Conservation (phyloP, 2,797 vertebrate species). For the Lepus oiostolus region DNA sequence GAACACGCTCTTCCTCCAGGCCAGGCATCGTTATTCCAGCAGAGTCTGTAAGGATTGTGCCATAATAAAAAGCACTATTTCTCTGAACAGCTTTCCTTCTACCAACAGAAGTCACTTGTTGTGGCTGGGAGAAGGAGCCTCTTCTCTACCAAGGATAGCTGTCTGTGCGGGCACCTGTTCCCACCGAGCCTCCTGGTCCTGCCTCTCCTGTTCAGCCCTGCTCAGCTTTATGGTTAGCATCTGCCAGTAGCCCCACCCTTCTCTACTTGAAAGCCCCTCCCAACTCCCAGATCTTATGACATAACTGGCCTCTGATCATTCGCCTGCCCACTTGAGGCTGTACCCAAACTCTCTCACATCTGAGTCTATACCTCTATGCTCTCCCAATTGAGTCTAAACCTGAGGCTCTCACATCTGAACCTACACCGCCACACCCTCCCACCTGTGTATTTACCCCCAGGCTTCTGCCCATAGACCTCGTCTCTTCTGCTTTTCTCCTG, state of each 20-base stretch:
- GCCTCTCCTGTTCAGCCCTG: not conserved
- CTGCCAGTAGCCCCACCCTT: not conserved
- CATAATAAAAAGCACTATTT: not conserved
- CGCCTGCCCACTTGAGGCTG: not conserved
- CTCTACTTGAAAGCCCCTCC: not conserved
- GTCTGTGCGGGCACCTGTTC: too few species aligned
- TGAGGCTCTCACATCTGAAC: too few species aligned
- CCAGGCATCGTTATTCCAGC: not conserved
- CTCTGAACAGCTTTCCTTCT: not conserved
- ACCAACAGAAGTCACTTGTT: not conserved
- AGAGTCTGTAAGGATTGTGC: not conserved
- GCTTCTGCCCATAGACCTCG: not conserved
- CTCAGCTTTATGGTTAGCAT: not conserved
- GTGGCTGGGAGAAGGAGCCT: not conserved
- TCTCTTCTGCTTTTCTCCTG: not conserved
- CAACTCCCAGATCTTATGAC: not conserved
- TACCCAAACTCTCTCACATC: too few species aligned
- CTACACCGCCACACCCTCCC: too few species aligned
- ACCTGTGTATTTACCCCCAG: not conserved
- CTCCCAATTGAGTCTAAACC: too few species aligned
- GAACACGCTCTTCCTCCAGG: not conserved
- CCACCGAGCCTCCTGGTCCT: not conserved
- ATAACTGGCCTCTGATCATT: not conserved
- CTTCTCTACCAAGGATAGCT: not conserved
- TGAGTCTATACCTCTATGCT: too few species aligned